Base-by-base conservation (phyloP, 23 tunicate species). In the Diplosoma virens region DNA sequence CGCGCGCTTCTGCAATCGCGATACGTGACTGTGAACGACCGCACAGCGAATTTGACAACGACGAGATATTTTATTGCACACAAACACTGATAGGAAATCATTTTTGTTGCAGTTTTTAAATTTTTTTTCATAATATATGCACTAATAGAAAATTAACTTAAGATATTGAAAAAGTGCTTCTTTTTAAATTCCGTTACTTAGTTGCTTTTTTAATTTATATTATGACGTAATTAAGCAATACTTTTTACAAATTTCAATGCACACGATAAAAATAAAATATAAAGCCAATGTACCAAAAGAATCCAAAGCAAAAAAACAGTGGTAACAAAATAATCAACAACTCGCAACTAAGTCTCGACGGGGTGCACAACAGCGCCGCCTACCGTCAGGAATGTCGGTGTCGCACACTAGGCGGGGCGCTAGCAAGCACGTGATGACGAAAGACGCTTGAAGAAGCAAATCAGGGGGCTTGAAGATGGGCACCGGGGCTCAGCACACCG, bases 231-330 rank as follows among this genome's bases (percentile, higher is more conserved):
- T 29, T 61, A 29, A 22, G 69, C 69, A 61, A 61, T 61, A 61
- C 69, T 61, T 61, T 17, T 25, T 27, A 27, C 69, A 61, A 11
- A 20, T 11, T 28, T 14, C 9, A 9, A 14, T 16, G 30, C 35
- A 61, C 69, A 61, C 35, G 69, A 61, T 61, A 61, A 61, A 61
- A 55, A 25, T 4, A 55, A 61, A 61, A 61, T 61, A 61, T 4
- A 61, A 61, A 61, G 69, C 69, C 69, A 61, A 5, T 61, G 69
- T 61, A 61, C 69, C 69, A 61, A 55, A 55, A n/a, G n/a, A n/a
- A 61, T 56, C 63, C 6, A 27, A 4, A 29, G 4, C 6, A 11
- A n/a, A n/a, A 61, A 61, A 61, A 61, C 69, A 61, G 69, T 61
- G 69, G 69, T 27, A 27, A n/a, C n/a, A n/a, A n/a, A n/a, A n/a